Base-by-base conservation (phyloP, 2,113 vertebrate genomes). In the Syngnathoides biaculeatus region DNA sequence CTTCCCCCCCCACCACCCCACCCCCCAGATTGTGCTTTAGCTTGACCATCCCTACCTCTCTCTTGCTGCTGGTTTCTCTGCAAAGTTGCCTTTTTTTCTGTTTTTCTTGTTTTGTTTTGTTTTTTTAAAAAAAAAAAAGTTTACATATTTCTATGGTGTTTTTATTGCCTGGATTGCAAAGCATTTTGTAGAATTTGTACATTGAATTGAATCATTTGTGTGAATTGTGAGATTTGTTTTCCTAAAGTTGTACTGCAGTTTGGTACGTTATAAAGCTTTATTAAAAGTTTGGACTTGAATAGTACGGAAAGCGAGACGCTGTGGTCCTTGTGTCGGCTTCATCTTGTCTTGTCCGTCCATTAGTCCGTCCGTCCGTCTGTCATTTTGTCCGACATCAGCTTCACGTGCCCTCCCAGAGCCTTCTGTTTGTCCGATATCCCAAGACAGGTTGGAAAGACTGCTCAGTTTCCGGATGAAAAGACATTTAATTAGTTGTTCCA, bases 271-370 rank as follows among this genome's bases (percentile, higher is more conserved):
- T 74, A 94, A 95, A 94, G 93, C 94, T 90, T 94, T 95, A 98
- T 98, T 98, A 98, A 99, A 98, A 89, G 91, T 94, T 93, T 85
- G 87, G 80, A 94, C 92, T 93, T 97, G 93, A 93, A 94, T 95
- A 94, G 94, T 94, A 95, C 93, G 93, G 94, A 95, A 94, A 91
- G 77, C 71, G 88, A 93, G 90, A 75, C 79, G 76, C 92, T 89
- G 93, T 96, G 94, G 95, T 94, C 94, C 93, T 96, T 95, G 95
- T 98, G 93, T 99, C 94, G 95, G 94, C 95, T 94, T 92, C 95
- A 94, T 95, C 93, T 77, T 77, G 88, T 90, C 64, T 62, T 48
- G 61, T 64, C 86, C 80, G 87, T 88, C 82, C 9, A 72, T 85
- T 80, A n/a, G 61, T 64, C 86, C 80, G 87, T 88, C 82, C 9